Conservation (phyloP, 2,888 invertebrate genomes). For the Drosophila mettleri region DNA sequence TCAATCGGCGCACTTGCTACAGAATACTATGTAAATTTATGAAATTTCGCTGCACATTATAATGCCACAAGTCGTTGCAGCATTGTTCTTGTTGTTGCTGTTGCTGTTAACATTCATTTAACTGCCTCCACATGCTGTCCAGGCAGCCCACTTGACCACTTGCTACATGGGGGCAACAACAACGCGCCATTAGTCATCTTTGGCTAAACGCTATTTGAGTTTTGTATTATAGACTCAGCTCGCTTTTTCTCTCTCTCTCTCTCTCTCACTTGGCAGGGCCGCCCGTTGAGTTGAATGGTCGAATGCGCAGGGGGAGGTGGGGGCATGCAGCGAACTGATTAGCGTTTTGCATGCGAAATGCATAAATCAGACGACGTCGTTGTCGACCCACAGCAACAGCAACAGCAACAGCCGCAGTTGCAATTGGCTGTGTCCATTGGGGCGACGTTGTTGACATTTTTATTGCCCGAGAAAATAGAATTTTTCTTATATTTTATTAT, state of each 20-base stretch:
- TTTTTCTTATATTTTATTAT: constrained; percentile 57
- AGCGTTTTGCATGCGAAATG: constrained; percentile 77
- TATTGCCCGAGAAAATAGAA: constrained; percentile 79
- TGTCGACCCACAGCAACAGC: constrained; percentile 31
- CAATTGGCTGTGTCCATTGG: constrained; percentile 57
- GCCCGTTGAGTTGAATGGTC: constrained; percentile 23
- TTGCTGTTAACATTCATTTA: constrained; percentile 59
- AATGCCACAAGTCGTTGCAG: constrained; percentile 26
- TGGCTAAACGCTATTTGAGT: constrained; percentile 72
- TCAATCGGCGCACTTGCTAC: constrained; percentile 60
- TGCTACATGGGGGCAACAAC: constrained; percentile 57
- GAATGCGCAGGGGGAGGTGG: neutral
- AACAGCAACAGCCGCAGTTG: constrained; percentile 36
- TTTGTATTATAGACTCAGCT: constrained; percentile 55
- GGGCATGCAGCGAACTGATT: constrained; percentile 61
- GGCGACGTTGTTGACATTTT: constrained; percentile 74
- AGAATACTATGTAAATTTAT: constrained; percentile 63
- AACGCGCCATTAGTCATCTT: constrained; percentile 73
- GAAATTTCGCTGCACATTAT: constrained; percentile 34
- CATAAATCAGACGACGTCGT: constrained; percentile 67
- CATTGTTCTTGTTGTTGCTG: constrained; percentile 38
- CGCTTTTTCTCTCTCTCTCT: constrained; percentile 43
- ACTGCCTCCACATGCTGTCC: constrained; percentile 50
- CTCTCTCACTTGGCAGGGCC: constrained; percentile 49
- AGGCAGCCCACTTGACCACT: constrained; percentile 61